Base-by-base conservation (phyloP, 2,888 invertebrate species). In the Argyresthia albistria region DNA sequence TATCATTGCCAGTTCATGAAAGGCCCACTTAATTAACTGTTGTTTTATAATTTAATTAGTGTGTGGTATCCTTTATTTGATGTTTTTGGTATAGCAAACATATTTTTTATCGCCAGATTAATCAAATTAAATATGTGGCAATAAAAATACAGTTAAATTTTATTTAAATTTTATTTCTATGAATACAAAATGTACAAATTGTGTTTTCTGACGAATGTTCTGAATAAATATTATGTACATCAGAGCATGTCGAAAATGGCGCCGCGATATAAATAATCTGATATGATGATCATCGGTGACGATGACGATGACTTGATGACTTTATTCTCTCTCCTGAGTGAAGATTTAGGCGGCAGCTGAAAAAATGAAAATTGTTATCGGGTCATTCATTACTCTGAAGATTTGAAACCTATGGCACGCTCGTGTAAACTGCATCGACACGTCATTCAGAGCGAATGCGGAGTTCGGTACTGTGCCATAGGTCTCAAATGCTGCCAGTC, bases 311-410 rank as follows among this genome's bases (percentile, higher is more conserved):
- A 45, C 42, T 11, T 12, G 42, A 42, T 42, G 42, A 42, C 12
- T 25, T 25, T 2, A 25, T 25, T 25, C 25, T 25, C 11, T 42
- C 42, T 42, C 12, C 42, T 6, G 12, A 10, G 42, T 12, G 46
- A 39, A 42, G 9, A 16, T 50, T 67, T 65, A 76, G 58, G 76
- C 76, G 58, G 76, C 70, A 35, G 76, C 76, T 76, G 69, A n/a
- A 70, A 72, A 51, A 37, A 39, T n/a, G 39, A 39, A 3, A 39
- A 25, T 25, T 25, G 6, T n/a, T n/a, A n/a, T n/a, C n/a, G n/a
- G n/a, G n/a, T n/a, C n/a, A 25, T 25, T 25, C 6, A 25, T 25
- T 25, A 25, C 25, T 25, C 25, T 4, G 25, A 25, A 25, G 25
- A 25, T 25, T 2, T 25, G 6, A 25, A 4, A 4, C 6, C 25